Conservation (phyloP, 2,797 vertebrate species). For the Miichthys miiuy region DNA sequence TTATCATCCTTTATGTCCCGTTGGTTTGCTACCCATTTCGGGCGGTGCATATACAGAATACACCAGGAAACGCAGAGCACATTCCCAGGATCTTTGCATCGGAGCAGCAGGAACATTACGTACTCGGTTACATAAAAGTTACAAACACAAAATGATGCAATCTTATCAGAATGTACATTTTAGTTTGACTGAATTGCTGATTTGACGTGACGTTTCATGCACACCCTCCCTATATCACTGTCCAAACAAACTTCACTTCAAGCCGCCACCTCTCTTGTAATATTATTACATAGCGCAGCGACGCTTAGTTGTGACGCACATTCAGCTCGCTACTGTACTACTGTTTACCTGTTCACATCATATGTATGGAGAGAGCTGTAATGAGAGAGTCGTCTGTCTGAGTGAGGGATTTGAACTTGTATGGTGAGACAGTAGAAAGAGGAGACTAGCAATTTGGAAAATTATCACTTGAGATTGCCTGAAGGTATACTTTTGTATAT, state of each 20-base stretch:
- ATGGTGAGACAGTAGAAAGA: conserved; percentile 77
- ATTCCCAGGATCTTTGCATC: conserved; percentile 61
- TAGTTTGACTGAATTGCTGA: conserved; percentile 30
- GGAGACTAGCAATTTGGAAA: conserved; percentile 84
- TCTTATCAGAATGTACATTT: conserved; percentile 39
- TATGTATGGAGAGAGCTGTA: conserved; percentile 58
- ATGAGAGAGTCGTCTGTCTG: conserved; percentile 82
- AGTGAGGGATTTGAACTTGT: conserved; percentile 76
- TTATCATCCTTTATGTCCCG: conserved; percentile 83
- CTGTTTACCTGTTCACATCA: conserved; percentile 65
- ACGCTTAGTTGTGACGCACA: conserved; percentile 31
- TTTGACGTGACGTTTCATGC: conserved; percentile 22
- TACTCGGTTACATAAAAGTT: conserved; percentile 13
- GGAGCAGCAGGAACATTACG: conserved; percentile 19
- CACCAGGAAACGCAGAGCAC: conserved; percentile 47
- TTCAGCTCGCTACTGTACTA: conserved; percentile 13
- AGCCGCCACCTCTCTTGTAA: conserved; percentile 19
- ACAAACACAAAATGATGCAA: conserved; percentile 25
- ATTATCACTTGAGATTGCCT: conserved; percentile 81
- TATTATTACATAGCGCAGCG: conserved; percentile 9
- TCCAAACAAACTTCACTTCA: conserved; percentile 24
- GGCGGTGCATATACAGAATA: conserved; percentile 63
- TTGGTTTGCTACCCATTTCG: conserved; percentile 56
- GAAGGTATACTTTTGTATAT: conserved; percentile 79
- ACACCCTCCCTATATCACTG: background rate